Conservation (phyloP, 2,113 vertebrate species). For the Suncus etruscus region DNA sequence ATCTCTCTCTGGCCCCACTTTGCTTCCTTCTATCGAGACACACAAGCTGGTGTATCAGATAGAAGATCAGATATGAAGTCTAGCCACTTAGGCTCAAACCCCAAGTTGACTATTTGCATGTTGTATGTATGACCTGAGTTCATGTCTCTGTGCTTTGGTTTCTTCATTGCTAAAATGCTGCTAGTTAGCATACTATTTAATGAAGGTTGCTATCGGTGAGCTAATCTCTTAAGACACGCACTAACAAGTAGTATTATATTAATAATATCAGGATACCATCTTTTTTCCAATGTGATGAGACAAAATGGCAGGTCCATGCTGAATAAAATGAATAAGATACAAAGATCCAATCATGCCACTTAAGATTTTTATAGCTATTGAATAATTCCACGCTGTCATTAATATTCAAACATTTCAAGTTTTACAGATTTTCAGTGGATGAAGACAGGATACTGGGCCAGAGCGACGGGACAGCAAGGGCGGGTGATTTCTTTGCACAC, state of each 20-base stretch:
- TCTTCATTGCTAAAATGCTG: conserved; percentile 53
- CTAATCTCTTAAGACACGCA: conserved; percentile 14
- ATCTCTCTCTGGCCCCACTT: too few relatives aligned
- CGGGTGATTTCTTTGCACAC: too few relatives aligned
- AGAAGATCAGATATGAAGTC: conserved; percentile 21
- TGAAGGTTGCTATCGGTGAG: conserved; percentile 4
- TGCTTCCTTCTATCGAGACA: neutral
- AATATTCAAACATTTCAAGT: conserved; percentile 15
- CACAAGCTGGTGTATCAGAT: neutral
- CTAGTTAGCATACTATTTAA: conserved; percentile 35
- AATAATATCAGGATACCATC: conserved; percentile 28
- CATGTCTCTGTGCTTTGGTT: conserved; percentile 22
- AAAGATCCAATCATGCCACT: conserved; percentile 17
- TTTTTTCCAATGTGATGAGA: too few relatives aligned
- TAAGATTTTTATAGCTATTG: conserved; percentile 25
- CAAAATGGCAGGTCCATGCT: neutral
- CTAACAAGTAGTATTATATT: conserved; percentile 29
- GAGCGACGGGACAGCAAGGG: too few relatives aligned
- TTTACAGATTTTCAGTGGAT: conserved; percentile 47
- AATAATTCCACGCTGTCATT: conserved; percentile 9
- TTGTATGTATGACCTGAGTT: neutral
- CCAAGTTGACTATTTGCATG: neutral
- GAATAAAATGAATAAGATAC: conserved; percentile 49
- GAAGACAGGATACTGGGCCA: neutral
- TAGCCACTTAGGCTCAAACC: conserved; percentile 27